A percentile compares a stretch with the other conserved stretches of the same genome.
These are phyloP conservation scores for Sycon ciliatum DNA, from an alignment of 37 sponge, comb jelly and placozoan species.

Conservation along the genomic window DNA sequence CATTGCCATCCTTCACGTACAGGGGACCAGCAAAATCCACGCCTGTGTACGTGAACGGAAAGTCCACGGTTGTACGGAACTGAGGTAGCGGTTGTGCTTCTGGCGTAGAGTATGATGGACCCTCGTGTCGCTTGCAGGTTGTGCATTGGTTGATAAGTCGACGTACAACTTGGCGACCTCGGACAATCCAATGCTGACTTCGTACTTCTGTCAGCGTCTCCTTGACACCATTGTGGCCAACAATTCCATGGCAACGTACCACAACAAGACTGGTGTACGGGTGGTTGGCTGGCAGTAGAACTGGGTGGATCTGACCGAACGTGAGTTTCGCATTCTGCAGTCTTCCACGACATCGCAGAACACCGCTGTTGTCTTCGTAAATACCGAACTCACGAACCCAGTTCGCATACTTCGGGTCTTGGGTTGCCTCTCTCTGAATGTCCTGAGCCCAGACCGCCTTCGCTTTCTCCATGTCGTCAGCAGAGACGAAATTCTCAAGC, in stretches of 20 bases:
- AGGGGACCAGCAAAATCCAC: slow-evolving; percentile 1
- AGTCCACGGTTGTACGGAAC: not conserved
- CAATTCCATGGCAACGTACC: not conserved
- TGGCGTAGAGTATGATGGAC: not conserved
- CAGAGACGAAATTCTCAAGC: not conserved
- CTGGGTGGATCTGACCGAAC: not conserved
- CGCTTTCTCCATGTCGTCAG: not conserved
- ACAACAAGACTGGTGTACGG: not conserved
- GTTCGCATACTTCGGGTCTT: not conserved
- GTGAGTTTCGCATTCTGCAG: not conserved
- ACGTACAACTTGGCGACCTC: not conserved
- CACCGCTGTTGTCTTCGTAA: not conserved
- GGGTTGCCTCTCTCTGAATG: not conserved
- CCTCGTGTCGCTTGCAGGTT: no score
- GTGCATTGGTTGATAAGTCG: not conserved
- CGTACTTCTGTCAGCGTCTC: no score
- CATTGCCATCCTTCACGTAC: no score
- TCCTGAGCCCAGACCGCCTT: not conserved
- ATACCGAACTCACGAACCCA: not conserved
- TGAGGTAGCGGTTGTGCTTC: not conserved
- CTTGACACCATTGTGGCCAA: not conserved
- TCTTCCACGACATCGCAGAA: not conserved
- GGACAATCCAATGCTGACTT: no score
- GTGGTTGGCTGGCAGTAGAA: not conserved
- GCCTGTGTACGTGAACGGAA: not conserved